Evolutionary conservation across 2,888 invertebrate genomes (phyloP).

Genomic region (Eristalinus aeneus): DNA sequence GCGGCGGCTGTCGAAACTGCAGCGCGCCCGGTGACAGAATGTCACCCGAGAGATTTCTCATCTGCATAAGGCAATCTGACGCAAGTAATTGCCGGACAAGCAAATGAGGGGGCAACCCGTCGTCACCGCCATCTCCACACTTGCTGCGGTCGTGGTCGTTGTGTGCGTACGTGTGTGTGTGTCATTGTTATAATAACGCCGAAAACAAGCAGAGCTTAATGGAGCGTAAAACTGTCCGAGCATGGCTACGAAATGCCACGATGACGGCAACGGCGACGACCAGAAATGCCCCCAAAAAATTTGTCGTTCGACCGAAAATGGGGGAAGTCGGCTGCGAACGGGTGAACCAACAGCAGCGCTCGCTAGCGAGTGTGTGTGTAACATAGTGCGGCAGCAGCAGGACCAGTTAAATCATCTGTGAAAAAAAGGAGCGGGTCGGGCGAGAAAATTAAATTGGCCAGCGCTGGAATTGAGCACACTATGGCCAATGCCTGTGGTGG

Average conservation of each 20-base stretch:
- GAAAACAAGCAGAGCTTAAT: constrained; percentile 74
- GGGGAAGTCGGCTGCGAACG: constrained; percentile 19
- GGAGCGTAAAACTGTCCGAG: constrained; percentile 78
- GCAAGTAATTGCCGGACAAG: constrained; percentile 66
- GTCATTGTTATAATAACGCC: constrained; percentile 67
- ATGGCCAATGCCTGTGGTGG: constrained; percentile 9
- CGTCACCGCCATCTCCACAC: not conserved
- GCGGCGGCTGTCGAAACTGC: constrained; percentile 36
- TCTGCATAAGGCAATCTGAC: constrained; percentile 61
- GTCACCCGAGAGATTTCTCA: constrained; percentile 59
- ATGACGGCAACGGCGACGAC: constrained; percentile 6
- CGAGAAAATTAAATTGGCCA: constrained; percentile 79
- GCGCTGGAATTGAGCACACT: constrained; percentile 60
- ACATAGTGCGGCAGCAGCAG: constrained; percentile 1
- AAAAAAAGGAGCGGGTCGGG: constrained; percentile 75
- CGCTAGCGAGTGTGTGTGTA: no score
- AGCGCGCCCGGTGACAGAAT: constrained; percentile 29
- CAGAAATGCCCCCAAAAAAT: constrained; percentile 73
- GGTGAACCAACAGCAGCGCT: not conserved
- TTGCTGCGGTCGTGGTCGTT: not conserved
- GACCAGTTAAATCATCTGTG: constrained; percentile 77
- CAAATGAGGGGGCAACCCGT: constrained; percentile 29
- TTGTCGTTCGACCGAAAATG: constrained; percentile 60
- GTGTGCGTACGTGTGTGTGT: constrained; percentile 34
- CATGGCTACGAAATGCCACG: constrained; percentile 68